phyloP scores from a whole-genome alignment of 2,113 vertebrate species.

The Neolamprologus toae region DNA sequence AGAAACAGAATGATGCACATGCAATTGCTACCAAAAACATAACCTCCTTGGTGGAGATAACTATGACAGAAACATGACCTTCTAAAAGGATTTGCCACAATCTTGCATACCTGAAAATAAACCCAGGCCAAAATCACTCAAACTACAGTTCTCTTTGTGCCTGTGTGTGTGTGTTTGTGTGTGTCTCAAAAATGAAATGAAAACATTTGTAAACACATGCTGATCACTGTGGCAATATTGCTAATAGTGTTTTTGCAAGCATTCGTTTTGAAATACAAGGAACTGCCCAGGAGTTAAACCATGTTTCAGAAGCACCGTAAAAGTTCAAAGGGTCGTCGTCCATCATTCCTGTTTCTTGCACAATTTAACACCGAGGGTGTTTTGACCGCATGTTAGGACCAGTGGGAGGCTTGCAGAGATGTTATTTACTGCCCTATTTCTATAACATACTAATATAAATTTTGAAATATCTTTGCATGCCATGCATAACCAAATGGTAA shows the following conservation, averaged over 20 bases:
- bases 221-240: not conserved
- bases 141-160: not conserved
- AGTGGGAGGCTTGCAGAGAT: not conserved
- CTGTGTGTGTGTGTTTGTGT: not conserved
- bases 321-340: not conserved
- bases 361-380: not conserved
- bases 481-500: constrained; percentile 43
- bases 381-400: not conserved
- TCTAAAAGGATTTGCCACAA: not conserved
- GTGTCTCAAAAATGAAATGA: not conserved
- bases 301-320: not conserved
- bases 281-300: not conserved
- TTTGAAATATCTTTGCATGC: constrained; percentile 23
- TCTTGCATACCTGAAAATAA: not conserved
- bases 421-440: not conserved
- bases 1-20: not conserved
- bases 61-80: not conserved
- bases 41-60: not conserved
- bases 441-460: not conserved
- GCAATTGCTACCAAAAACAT: not conserved
- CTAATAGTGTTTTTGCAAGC: not conserved
- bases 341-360: not conserved
- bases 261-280: not conserved
- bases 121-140: not conserved
- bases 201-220: not conserved